phyloP scores from a whole-genome alignment of 2,888 invertebrate species.

The Ophion slaviceki region DNA sequence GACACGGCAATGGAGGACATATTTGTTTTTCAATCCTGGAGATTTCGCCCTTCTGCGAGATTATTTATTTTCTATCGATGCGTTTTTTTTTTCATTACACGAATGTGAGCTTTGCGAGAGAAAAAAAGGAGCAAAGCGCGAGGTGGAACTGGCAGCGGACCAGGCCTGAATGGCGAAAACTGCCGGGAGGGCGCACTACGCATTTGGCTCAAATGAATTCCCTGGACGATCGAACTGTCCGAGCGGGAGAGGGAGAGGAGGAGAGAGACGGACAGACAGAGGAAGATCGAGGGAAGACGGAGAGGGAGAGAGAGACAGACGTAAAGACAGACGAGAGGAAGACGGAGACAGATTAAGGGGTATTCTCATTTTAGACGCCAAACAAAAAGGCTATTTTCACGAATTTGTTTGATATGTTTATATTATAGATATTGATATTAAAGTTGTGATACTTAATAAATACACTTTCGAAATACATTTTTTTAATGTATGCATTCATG shows the following conservation, averaged over 20 bases:
- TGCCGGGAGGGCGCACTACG: slow-evolving; percentile 24
- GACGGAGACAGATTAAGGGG: too few relatives aligned
- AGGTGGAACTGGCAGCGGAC: neutral
- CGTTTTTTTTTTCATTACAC: neutral
- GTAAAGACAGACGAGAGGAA: too few relatives aligned
- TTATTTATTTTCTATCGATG: neutral
- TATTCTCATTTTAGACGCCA: too few relatives aligned
- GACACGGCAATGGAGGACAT: neutral
- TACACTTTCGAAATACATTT: too few relatives aligned
- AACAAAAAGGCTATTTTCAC: too few relatives aligned
- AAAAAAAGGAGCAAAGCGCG: too few relatives aligned
- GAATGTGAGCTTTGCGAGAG: neutral
- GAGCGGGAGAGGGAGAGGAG: slow-evolving; percentile 14
- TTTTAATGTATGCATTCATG: too few relatives aligned
- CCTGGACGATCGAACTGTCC: slow-evolving; percentile 54
- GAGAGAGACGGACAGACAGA: neutral
- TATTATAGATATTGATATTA: too few relatives aligned
- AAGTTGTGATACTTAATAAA: too few relatives aligned
- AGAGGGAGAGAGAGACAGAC: neutral
- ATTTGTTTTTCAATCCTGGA: neutral
- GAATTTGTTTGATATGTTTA: too few relatives aligned
- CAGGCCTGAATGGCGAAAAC: neutral
- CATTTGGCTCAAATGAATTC: slow-evolving; percentile 61
- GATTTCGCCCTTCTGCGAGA: neutral
- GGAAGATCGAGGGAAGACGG: neutral